Evolutionary conservation across 37 sponge, comb jelly and placozoan species (phyloP).

Genomic region (Lycopodina hypogea): DNA sequence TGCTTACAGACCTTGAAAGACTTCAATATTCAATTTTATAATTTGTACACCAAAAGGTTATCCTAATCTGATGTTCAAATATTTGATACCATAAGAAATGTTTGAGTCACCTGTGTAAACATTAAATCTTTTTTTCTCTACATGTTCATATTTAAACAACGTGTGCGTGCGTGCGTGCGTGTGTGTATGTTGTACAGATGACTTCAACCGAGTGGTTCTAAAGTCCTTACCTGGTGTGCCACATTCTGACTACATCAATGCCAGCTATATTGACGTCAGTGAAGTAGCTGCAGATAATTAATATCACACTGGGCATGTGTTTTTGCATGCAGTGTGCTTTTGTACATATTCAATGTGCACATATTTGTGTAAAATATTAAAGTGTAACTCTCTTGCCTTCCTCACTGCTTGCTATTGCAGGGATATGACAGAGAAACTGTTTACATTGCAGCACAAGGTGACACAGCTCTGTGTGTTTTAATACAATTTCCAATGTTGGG

Average conservation of each 20-base stretch:
- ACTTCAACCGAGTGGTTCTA: slow-evolving; percentile 42
- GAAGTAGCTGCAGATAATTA: neutral
- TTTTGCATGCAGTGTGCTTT: too few relatives aligned
- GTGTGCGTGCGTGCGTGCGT: neutral
- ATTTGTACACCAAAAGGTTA: too few relatives aligned
- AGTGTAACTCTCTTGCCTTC: neutral
- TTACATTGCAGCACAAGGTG: slow-evolving; percentile 64
- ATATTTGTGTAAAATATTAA: too few relatives aligned
- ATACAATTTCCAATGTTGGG: neutral
- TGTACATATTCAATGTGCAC: too few relatives aligned
- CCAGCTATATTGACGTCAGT: slow-evolving; percentile 45
- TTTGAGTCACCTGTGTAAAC: too few relatives aligned
- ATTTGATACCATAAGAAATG: too few relatives aligned
- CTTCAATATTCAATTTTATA: too few relatives aligned
- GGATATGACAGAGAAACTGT: slow-evolving; percentile 22
- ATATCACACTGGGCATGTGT: neutral
- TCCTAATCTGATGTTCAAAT: too few relatives aligned
- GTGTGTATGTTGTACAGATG: slow-evolving; percentile 22
- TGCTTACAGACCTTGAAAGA: too few relatives aligned
- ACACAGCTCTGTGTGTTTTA: neutral
- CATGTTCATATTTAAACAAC: too few relatives aligned
- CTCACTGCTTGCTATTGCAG: slow-evolving; percentile 4
- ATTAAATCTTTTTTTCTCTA: too few relatives aligned
- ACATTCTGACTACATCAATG: slow-evolving; percentile 53
- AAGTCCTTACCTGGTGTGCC: neutral